A percentile compares a stretch with the other conserved stretches of the same genome.
Conservation (phyloP, 2,888 invertebrate species). For the Cryptocheilus praepositus region DNA sequence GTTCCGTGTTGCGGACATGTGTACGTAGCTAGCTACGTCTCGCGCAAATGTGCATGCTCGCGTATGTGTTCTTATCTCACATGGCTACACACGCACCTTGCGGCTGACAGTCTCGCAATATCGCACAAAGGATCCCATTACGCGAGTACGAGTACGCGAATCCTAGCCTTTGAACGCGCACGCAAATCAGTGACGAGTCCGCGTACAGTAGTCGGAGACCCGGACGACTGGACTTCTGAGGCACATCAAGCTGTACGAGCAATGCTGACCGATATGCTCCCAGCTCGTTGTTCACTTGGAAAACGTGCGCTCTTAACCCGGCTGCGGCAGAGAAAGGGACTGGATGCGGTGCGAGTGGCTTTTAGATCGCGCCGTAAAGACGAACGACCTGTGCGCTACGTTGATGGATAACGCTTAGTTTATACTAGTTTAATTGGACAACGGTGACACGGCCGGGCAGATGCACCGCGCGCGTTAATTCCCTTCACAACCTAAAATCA, state of each 20-base stretch:
- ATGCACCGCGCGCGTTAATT: too few relatives aligned
- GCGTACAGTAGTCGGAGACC: constrained; percentile 17
- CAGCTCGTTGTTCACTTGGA: constrained; percentile 6
- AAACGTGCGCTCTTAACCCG: constrained; percentile 4
- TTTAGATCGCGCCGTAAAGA: too few relatives aligned
- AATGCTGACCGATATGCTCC: neutral
- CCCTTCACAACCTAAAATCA: neutral
- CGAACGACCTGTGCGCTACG: neutral
- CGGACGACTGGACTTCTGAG: constrained; percentile 41
- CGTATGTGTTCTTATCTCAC: neutral
- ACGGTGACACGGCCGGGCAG: too few relatives aligned
- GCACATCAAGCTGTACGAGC: constrained; percentile 40
- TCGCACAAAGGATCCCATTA: constrained; percentile 59
- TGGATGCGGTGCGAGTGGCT: too few relatives aligned
- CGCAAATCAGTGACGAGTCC: constrained; percentile 55
- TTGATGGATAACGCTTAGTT: too few relatives aligned
- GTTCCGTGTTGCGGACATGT: too few relatives aligned
- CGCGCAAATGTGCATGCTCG: constrained; percentile 5
- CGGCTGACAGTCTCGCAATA: constrained; percentile 48
- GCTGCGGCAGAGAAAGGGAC: neutral
- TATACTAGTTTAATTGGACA: too few relatives aligned
- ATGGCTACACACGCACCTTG: constrained; percentile 33
- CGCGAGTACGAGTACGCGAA: constrained; percentile 47
- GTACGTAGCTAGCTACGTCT: too few relatives aligned
- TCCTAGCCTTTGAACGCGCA: constrained; percentile 54